These are phyloP conservation scores for Sclerodermus sp. DNA, from an alignment of 2,888 invertebrate genomes.

Conservation along the genomic window DNA sequence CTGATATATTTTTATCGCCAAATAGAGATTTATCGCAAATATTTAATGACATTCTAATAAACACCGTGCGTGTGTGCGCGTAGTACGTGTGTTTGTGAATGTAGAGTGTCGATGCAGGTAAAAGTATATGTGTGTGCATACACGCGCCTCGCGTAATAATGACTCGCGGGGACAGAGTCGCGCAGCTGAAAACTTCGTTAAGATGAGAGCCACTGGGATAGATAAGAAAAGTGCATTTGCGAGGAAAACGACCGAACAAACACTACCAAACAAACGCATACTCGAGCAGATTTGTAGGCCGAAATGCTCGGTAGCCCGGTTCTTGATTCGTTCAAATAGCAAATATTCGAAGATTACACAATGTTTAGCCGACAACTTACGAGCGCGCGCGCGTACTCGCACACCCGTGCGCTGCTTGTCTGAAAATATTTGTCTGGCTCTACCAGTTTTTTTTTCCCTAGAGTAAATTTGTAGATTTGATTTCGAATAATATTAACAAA, in stretches of 20 bases:
- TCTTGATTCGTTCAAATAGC: slow-evolving; percentile 21
- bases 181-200: too few species aligned
- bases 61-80: too few species aligned
- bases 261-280: not conserved
- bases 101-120: too few species aligned
- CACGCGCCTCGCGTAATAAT: too few species aligned
- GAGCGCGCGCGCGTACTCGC: not conserved
- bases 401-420: not conserved
- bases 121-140: too few species aligned
- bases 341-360: not conserved
- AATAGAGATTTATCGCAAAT: too few species aligned
- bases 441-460: not conserved
- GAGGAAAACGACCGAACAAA: not conserved
- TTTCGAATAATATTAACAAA: not conserved
- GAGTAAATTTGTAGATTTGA: not conserved
- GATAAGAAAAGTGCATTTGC: not conserved
- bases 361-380: not conserved
- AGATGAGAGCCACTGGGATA: too few species aligned
- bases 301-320: slow-evolving; percentile 1
- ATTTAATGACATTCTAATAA: too few species aligned
- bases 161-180: too few species aligned
- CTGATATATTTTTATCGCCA: too few species aligned
- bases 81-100: too few species aligned
- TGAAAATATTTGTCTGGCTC: not conserved
- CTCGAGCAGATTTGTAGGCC: not conserved